phyloP scores from a whole-genome alignment of 2,797 vertebrate genomes.

The Catostomus latipinnis region DNA sequence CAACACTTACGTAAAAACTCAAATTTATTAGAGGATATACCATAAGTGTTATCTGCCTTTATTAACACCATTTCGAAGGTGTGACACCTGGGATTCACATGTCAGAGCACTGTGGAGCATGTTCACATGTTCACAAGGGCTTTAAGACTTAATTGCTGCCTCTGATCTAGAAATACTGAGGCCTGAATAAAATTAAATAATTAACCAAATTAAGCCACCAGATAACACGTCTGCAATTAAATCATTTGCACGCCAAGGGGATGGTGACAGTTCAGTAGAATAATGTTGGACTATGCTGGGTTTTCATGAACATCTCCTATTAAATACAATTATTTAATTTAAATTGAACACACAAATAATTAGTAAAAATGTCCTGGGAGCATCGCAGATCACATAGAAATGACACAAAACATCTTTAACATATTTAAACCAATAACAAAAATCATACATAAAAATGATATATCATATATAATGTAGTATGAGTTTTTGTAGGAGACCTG shows the following conservation, averaged over 20 bases:
- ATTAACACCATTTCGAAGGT: conserved; percentile 23
- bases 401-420: too few relatives aligned
- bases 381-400: too few relatives aligned
- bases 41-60: conserved; percentile 16
- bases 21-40: conserved; percentile 3
- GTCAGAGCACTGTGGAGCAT: conserved; percentile 14
- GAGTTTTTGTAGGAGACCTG: too few relatives aligned
- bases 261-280: conserved; percentile 10
- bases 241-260: conserved; percentile 11
- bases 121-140: not conserved
- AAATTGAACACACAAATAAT: not conserved
- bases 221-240: conserved; percentile 38
- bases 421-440: too few relatives aligned
- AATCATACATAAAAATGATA: too few relatives aligned
- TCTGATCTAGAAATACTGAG: conserved; percentile 30
- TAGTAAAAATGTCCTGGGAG: too few relatives aligned
- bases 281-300: not conserved
- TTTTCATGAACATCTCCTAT: not conserved
- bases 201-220: conserved; percentile 32
- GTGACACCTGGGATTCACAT: conserved; percentile 38
- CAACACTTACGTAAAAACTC: conserved; percentile 16
- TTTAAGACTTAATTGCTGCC: conserved; percentile 6
- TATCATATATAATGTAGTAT: too few relatives aligned
- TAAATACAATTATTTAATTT: not conserved
- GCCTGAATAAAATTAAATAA: conserved; percentile 33